Evolutionary conservation across 2,113 vertebrate species (phyloP).

Genomic region (Dendropsophus ebraccatus): DNA sequence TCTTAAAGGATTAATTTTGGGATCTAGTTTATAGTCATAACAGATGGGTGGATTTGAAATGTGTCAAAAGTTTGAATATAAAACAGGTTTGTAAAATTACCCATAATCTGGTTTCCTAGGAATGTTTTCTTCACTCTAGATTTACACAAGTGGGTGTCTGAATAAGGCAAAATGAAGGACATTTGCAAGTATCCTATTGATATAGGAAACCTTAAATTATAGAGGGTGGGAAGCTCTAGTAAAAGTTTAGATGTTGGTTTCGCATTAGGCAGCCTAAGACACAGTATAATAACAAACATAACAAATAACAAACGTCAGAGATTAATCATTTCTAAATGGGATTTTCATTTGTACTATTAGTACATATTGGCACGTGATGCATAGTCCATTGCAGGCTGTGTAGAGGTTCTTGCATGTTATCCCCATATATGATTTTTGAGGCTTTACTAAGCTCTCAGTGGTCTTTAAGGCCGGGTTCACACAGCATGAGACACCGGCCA

Average conservation of each 20-base stretch:
- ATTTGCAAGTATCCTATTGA: slow-evolving; percentile 24
- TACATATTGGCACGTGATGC: background rate
- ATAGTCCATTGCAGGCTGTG: background rate
- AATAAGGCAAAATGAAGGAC: background rate
- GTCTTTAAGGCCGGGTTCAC: too few species aligned
- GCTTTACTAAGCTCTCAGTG: too few species aligned
- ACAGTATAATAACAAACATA: background rate
- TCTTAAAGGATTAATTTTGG: slow-evolving; percentile 37
- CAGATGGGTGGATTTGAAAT: slow-evolving; percentile 44
- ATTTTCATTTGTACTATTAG: background rate
- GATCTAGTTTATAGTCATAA: slow-evolving; percentile 32
- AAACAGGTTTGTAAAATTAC: slow-evolving; percentile 29
- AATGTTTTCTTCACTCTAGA: background rate
- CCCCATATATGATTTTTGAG: too few species aligned
- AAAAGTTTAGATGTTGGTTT: background rate
- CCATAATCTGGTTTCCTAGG: slow-evolving; percentile 13
- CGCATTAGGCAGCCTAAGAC: slow-evolving; percentile 1
- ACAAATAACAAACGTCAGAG: background rate
- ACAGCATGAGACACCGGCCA: too few species aligned
- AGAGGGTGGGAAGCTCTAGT: background rate
- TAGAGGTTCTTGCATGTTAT: too few species aligned
- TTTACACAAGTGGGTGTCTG: slow-evolving; percentile 5
- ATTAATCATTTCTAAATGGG: background rate
- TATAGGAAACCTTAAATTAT: slow-evolving; percentile 1
- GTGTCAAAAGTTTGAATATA: slow-evolving; percentile 34